Conservation (phyloP, 2,888 invertebrate species). For the Bhutanitis thaidina region DNA sequence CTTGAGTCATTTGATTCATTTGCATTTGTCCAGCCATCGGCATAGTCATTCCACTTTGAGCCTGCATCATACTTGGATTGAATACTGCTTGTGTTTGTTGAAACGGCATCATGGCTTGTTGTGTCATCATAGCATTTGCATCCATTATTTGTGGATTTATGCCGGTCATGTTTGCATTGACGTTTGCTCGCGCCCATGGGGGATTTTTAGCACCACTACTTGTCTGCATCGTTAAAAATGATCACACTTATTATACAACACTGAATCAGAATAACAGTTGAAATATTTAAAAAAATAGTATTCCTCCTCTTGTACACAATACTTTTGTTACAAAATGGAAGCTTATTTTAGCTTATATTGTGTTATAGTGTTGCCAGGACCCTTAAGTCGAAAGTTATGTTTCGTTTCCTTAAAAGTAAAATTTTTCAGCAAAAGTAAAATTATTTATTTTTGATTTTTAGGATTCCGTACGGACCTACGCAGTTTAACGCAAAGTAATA, state of each 20-base stretch:
- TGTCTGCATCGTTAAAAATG: constrained; percentile 55
- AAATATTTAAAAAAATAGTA: not conserved
- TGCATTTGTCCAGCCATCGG: constrained; percentile 78
- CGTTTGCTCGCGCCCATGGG: constrained; percentile 87
- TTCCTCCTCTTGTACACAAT: no score
- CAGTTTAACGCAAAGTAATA: no score
- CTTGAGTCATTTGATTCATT: constrained; percentile 81
- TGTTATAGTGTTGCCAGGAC: no score
- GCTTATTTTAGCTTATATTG: no score
- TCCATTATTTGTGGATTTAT: constrained; percentile 85
- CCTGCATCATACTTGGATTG: constrained; percentile 84
- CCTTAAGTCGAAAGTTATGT: no score
- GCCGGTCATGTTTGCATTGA: constrained; percentile 78
- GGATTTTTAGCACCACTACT: constrained; percentile 87
- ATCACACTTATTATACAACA: not conserved
- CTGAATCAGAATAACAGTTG: not conserved
- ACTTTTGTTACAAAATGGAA: constrained; percentile 10
- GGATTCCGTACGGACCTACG: no score
- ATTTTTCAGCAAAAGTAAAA: no score
- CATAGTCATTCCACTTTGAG: constrained; percentile 79
- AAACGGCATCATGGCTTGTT: constrained; percentile 86
- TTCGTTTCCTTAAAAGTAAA: no score
- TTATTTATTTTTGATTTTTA: no score
- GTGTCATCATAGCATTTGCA: constrained; percentile 83
- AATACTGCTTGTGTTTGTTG: constrained; percentile 84